phyloP scores from a whole-genome alignment of 2,888 invertebrate genomes.

The Psococerastis gibbosa region DNA sequence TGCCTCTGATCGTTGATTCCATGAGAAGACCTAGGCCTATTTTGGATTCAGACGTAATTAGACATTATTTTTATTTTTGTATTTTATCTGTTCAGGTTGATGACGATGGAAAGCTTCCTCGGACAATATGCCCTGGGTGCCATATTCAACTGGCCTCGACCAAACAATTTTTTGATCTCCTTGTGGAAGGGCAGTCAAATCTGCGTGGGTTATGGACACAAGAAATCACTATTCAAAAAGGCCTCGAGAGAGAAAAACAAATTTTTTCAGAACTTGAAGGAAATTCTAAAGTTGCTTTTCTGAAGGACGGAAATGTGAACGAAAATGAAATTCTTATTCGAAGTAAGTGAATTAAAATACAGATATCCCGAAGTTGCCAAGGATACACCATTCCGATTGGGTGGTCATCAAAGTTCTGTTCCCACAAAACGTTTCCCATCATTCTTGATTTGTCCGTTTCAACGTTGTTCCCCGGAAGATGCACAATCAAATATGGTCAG shows the following conservation, averaged over 20 bases:
- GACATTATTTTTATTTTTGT: too few relatives aligned
- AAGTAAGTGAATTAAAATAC: too few relatives aligned
- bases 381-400: too few relatives aligned
- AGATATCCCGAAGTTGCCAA: too few relatives aligned
- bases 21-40: neutral
- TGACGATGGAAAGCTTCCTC: constrained; percentile 48
- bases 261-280: constrained; percentile 20
- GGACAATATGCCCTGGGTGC: constrained; percentile 57
- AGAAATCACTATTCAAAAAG: constrained; percentile 27
- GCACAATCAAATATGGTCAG: too few relatives aligned
- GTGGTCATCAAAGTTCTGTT: too few relatives aligned
- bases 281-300: constrained; percentile 15
- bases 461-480: too few relatives aligned
- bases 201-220: constrained; percentile 30
- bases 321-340: constrained; percentile 32
- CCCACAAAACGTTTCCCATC: too few relatives aligned
- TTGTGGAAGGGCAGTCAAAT: constrained; percentile 47
- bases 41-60: too few relatives aligned
- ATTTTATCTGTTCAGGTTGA: constrained; percentile 33
- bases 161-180: constrained; percentile 49
- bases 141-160: constrained; percentile 56
- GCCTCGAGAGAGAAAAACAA: constrained; percentile 24
- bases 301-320: constrained; percentile 23
- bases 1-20: too few relatives aligned
- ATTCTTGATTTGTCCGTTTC: too few relatives aligned